Base-by-base conservation (phyloP, 2,113 vertebrate species). In the Talpa occidentalis region DNA sequence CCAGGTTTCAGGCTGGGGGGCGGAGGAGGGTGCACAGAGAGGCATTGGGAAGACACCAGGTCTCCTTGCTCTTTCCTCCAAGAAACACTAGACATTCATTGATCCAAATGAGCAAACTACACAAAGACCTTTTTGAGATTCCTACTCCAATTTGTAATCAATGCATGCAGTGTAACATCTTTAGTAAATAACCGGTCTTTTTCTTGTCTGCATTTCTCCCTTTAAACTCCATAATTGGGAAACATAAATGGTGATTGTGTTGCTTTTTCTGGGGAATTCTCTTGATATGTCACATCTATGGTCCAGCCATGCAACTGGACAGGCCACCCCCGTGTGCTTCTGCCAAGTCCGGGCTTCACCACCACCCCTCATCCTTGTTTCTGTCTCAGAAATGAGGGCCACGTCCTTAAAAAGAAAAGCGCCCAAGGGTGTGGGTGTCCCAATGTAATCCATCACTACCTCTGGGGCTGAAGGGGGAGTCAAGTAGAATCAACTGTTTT, bases 171-270 rank as follows among this genome's bases (percentile, higher is more conserved):
- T 82, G 89, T 66, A 62, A 49, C 12, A 22, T 15, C 30, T 54
- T 52, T 30, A 42, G 21, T 14, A 30, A 72, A 44, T 59, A 40
- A 54, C 16, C 1, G 6, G 78, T 42, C 28, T 17, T 62, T 81
- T 91, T 76, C 52, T 40, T 78, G 8, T 28, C 60, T 88, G 83
- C 28, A 44, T 24, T 70, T 77, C 85, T 89, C 17, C 44, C 52
- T 83, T 91, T 73, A 35, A 79, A 64, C 11, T 79, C 86, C n/a
- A n/a, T n/a, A n/a, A n/a, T n/a, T n/a, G n/a, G n/a, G n/a, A 62
- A 10, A 81, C 37, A n/a, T 12, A 32, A 60, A 32, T 60, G 79
- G 28, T 74, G 84, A 60, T 42, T 79, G 62, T 60, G 4, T 26
- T 28, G 62, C 69, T 56, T 54, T 69, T 77, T 37, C 49, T 37